Evolutionary conservation across 2,797 vertebrate species (phyloP).

Genomic region (Syndactyla subalaris): DNA sequence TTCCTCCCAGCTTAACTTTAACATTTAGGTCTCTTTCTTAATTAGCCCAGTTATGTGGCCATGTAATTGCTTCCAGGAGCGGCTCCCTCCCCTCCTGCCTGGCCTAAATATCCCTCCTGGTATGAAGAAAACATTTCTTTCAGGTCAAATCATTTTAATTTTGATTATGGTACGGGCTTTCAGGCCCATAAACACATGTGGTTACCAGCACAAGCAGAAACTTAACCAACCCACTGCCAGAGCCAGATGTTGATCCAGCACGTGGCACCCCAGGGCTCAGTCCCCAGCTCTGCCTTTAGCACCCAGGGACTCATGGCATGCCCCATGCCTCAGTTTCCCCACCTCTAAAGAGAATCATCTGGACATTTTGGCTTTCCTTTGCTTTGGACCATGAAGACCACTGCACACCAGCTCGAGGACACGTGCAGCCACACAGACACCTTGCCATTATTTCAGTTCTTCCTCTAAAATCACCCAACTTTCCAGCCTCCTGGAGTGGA

Average conservation of each 20-base stretch:
- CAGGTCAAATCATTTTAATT: constrained; percentile 45
- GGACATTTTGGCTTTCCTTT: not conserved
- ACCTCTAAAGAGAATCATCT: not conserved
- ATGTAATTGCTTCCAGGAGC: constrained; percentile 57
- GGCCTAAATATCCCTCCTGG: constrained; percentile 25
- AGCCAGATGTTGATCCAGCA: not conserved
- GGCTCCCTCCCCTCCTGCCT: not conserved
- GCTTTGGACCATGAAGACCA: not conserved
- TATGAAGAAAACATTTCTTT: constrained; percentile 53
- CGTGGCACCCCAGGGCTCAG: rapidly evolving
- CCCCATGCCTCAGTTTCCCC: not conserved
- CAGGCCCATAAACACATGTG: not conserved
- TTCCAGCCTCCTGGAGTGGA: not conserved
- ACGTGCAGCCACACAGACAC: rapidly evolving
- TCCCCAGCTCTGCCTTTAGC: not conserved
- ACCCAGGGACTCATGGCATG: not conserved
- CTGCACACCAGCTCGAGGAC: not conserved
- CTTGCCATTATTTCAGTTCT: not conserved
- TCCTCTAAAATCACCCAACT: not conserved
- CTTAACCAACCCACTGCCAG: not conserved
- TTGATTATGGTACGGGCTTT: not conserved
- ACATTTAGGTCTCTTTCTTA: constrained; percentile 35
- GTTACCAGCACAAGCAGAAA: not conserved
- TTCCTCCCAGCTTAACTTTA: constrained; percentile 13
- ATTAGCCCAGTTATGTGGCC: constrained; percentile 46